Percentiles rank a stretch among this genome's conserved stretches.
Evolutionary conservation across 2,113 vertebrate genomes (phyloP).

Genomic region (Carassius carassius): DNA sequence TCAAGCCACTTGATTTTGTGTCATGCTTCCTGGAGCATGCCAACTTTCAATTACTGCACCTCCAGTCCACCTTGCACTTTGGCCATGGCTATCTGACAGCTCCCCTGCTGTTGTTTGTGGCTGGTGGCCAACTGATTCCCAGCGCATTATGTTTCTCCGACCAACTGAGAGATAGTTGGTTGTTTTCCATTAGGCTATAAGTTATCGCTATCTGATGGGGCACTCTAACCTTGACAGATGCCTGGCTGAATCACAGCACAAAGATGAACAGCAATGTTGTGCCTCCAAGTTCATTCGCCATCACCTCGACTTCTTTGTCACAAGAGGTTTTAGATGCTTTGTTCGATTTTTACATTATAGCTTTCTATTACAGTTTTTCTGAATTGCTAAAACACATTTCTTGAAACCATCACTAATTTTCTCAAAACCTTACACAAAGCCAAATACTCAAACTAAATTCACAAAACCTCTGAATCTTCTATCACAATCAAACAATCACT

Average conservation of each 20-base stretch:
- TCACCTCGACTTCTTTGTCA: slow-evolving; percentile 11
- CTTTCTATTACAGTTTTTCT: not conserved
- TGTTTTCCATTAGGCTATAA: slow-evolving; percentile 59
- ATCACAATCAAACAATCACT: no score
- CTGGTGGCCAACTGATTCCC: slow-evolving; percentile 72
- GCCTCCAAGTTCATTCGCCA: not conserved
- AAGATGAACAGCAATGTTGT: slow-evolving; percentile 36
- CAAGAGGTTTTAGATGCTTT: not conserved
- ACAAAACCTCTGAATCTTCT: no score
- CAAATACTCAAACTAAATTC: no score
- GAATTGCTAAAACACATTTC: no score
- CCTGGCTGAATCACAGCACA: slow-evolving; percentile 31
- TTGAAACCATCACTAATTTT: no score
- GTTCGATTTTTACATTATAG: slow-evolving; percentile 27
- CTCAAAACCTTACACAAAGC: no score
- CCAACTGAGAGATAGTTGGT: slow-evolving; percentile 69
- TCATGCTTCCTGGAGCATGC: slow-evolving; percentile 79
- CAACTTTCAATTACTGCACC: slow-evolving; percentile 80
- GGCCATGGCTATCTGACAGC: slow-evolving; percentile 63
- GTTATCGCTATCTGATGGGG: slow-evolving; percentile 57
- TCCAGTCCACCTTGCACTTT: slow-evolving; percentile 68
- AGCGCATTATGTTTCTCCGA: slow-evolving; percentile 67
- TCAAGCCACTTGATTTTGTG: slow-evolving; percentile 66
- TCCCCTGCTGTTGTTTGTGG: slow-evolving; percentile 76
- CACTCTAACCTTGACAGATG: slow-evolving; percentile 42